Evolutionary conservation across 2,113 vertebrate genomes (phyloP).

Genomic region (Trichechus manatus): DNA sequence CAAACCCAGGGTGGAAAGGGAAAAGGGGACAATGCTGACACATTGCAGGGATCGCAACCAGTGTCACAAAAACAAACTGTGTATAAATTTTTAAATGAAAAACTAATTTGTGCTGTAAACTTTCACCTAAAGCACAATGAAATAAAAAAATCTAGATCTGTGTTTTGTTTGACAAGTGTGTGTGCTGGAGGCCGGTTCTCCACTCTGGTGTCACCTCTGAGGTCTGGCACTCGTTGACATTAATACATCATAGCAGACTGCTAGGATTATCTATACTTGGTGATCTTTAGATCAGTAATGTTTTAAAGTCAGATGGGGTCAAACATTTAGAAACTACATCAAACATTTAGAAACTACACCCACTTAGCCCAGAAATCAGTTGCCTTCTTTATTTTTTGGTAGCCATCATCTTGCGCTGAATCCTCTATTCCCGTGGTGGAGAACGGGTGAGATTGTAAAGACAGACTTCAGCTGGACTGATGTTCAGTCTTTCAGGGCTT

Average conservation of each 20-base stretch:
- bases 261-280: not conserved
- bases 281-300: not conserved
- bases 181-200: not conserved
- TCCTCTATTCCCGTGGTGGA: not conserved
- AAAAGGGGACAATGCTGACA: no score
- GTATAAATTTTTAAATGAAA: no score
- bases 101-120: no score
- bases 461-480: not conserved
- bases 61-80: no score
- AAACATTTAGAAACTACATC: no score
- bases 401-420: not conserved
- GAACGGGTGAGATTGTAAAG: not conserved
- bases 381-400: not conserved
- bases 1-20: no score
- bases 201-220: not conserved
- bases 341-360: not conserved
- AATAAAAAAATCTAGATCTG: no score
- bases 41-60: no score
- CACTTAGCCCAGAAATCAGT: not conserved
- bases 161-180: not conserved
- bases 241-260: not conserved
- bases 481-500: not conserved
- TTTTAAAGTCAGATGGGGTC: no score
- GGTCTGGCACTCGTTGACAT: not conserved
- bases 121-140: no score